Base-by-base conservation (phyloP, 2,113 vertebrate species). In the Phoenicopterus ruber region DNA sequence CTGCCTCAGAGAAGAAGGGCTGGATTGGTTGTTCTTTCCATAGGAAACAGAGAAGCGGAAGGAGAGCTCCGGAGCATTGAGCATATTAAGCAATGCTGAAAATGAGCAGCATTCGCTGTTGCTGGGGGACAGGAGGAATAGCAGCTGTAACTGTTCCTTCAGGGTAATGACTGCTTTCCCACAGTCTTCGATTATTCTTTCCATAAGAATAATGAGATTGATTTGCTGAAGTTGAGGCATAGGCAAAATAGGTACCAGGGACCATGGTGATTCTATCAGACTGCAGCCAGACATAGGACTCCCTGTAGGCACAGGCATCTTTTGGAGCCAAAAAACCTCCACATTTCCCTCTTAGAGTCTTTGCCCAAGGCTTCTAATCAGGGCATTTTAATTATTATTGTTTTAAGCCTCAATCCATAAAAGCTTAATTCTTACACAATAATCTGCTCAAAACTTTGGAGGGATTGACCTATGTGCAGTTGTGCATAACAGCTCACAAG, bases 131-230 rank as follows among this genome's bases (percentile, higher is more conserved):
- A 82, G 69, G 57, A 89, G 36, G 32, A 87, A 85, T 29, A 79
- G 26, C 49, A 79, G 54, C 49, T 87, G 22, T 52, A 85, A 67
- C 61, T 76, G 20, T 87, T 76, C 78, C 91, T 94, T 95, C 90
- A 85, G 85, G 61, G 47, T 40, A 91, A 73, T 65, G 81, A 72
- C 69, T 86, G 62, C 42, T 86, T 88, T 87, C 57, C 73, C 59
- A 71, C 44, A 91, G 70, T 65, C 73, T 93, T 93, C 31, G 17
- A 93, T 91, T 91, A 87, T 87, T 82, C 81, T 87, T 90, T 84
- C 77, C 95, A 50, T 88, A 91, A 73, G 59, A 90, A 81, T 86
- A 88, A 84, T 40, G 78, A 87, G 78, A 79, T 12, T 65, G 70
- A 89, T 91, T 87, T 91, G 73, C 52, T 87, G 65, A 87, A 94